A percentile compares a stretch with the other conserved stretches of the same genome.
These are phyloP conservation scores for Ascaphus truei DNA, from an alignment of 2,113 vertebrate genomes.

Conservation along the genomic window DNA sequence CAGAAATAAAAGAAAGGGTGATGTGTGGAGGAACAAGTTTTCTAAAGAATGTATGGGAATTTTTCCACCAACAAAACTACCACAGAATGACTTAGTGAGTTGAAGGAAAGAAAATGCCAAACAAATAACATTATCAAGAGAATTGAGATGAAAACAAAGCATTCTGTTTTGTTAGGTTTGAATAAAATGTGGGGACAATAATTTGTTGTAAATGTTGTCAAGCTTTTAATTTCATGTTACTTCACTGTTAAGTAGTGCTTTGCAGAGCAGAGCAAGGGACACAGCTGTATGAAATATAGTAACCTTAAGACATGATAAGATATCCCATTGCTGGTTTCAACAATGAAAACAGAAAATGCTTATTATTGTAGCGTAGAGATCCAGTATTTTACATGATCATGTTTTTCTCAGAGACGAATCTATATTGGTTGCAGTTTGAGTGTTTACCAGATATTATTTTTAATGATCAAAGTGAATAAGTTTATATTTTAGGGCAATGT, in stretches of 20 bases:
- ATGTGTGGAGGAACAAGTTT: conserved; percentile 7
- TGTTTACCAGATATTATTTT: no score
- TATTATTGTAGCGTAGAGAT: no score
- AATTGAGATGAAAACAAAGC: background rate
- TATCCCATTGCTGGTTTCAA: no score
- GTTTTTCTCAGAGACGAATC: no score
- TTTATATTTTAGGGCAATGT: no score
- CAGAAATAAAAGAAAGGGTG: conserved; percentile 11
- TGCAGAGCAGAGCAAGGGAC: background rate
- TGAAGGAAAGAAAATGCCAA: background rate
- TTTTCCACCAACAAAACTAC: conserved; percentile 7
- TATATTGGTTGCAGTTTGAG: no score
- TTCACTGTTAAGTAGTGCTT: background rate
- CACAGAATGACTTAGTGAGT: background rate
- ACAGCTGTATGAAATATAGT: background rate
- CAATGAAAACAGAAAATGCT: no score
- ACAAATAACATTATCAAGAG: background rate
- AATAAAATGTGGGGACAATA: background rate
- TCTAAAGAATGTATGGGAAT: conserved; percentile 22
- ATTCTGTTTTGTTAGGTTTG: background rate
- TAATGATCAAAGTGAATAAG: no score
- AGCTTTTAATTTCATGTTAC: background rate
- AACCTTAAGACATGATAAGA: no score
- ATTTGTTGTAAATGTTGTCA: background rate
- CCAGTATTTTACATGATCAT: no score